These are phyloP conservation scores for Scalopus aquaticus DNA, from an alignment of 2,113 vertebrate species.

Conservation along the genomic window DNA sequence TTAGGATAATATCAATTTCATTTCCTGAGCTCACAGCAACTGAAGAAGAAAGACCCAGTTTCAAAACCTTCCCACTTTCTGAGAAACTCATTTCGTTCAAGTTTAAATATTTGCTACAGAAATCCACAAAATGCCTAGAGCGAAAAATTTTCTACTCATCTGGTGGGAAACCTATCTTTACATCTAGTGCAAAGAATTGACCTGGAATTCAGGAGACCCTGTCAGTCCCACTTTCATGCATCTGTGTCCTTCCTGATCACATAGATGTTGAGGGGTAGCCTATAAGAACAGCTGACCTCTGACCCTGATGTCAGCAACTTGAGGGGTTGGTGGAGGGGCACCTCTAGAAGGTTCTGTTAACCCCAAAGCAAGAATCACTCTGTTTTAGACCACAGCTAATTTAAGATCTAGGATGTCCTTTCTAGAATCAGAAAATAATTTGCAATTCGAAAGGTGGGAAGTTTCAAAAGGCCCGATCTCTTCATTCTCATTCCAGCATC, in stretches of 20 bases:
- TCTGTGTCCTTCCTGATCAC: background rate
- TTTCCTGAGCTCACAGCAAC: constrained; percentile 21
- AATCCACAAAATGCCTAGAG: background rate
- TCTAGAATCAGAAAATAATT: constrained; percentile 22
- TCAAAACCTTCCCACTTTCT: background rate
- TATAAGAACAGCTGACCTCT: background rate
- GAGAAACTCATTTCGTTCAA: background rate
- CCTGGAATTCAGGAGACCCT: background rate
- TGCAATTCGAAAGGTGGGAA: background rate
- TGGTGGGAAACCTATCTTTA: background rate
- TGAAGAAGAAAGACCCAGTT: background rate
- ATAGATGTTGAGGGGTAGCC: background rate
- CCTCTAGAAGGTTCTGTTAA: background rate
- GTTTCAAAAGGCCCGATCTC: background rate
- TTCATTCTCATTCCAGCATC: background rate
- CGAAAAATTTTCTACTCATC: background rate
- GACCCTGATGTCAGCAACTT: background rate
- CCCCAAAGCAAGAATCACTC: background rate
- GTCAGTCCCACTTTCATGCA: background rate
- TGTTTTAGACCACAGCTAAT: background rate
- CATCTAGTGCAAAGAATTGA: background rate
- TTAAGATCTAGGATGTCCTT: background rate
- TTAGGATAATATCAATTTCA: constrained; percentile 21
- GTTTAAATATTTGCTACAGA: background rate
- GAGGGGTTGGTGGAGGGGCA: background rate